phyloP scores from a whole-genome alignment of 2,113 vertebrate species.

The Pollachius pollachius region DNA sequence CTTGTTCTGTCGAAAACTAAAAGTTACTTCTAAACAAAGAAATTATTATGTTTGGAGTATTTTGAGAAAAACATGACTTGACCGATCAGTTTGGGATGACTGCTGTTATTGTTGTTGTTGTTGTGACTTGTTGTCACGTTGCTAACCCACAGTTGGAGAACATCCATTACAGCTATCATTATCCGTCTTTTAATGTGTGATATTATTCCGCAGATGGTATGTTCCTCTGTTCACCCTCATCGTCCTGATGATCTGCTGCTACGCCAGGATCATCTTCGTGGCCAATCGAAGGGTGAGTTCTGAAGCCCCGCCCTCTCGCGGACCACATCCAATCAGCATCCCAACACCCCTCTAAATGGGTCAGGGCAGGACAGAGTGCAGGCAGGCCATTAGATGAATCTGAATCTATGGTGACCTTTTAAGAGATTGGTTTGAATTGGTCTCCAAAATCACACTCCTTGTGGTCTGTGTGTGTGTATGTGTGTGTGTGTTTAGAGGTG shows the following conservation, averaged over 20 bases:
- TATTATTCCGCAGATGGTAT: constrained; percentile 69
- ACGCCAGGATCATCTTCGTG: constrained; percentile 80
- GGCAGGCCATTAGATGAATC: constrained; percentile 4
- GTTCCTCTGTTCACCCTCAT: constrained; percentile 81
- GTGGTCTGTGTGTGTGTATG: neutral
- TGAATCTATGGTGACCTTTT: constrained; percentile 24
- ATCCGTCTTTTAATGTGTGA: too few relatives aligned
- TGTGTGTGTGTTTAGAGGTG: neutral
- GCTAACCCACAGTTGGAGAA: too few relatives aligned
- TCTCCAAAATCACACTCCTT: too few relatives aligned
- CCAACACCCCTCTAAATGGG: neutral
- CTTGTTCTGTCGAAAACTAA: too few relatives aligned
- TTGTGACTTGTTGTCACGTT: too few relatives aligned
- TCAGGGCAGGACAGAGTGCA: neutral
- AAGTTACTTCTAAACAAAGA: too few relatives aligned
- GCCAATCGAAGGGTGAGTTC: constrained; percentile 76
- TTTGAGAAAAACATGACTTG: too few relatives aligned
- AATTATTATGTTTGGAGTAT: too few relatives aligned
- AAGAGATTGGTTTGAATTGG: constrained; percentile 1
- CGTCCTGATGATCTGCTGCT: constrained; percentile 81
- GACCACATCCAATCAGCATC: neutral
- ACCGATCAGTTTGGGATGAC: too few relatives aligned
- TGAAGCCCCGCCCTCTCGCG: neutral
- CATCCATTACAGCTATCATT: too few relatives aligned
- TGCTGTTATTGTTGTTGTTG: too few relatives aligned